Percentiles rank a stretch among this genome's conserved stretches.
Conservation (phyloP, 2,797 vertebrate species). For the Chrosomus eos region DNA sequence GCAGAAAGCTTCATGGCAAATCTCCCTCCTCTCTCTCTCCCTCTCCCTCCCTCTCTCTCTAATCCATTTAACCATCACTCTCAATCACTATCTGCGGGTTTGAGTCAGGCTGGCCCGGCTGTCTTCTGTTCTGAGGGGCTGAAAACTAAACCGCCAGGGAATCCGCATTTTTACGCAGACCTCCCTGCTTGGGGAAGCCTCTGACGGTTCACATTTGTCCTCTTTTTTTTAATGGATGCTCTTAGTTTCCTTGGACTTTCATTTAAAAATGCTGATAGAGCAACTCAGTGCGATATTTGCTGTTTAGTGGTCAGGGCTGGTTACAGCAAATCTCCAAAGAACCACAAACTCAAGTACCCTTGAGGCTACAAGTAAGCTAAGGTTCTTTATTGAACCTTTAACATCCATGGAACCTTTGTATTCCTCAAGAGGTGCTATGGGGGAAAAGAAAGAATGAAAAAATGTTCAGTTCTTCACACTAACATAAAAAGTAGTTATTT, state of each 20-base stretch:
- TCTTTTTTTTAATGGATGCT: background rate
- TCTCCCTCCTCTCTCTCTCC: constrained; percentile 71
- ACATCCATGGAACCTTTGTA: background rate
- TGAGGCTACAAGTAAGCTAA: no score
- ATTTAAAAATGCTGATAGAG: constrained; percentile 16
- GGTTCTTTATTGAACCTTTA: background rate
- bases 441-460: background rate
- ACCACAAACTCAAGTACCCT: background rate
- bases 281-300: background rate
- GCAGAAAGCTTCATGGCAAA: constrained; percentile 87
- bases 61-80: constrained; percentile 89
- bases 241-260: background rate
- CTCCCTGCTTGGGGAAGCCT: constrained; percentile 20
- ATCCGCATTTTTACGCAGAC: background rate
- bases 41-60: constrained; percentile 74
- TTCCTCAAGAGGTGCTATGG: background rate
- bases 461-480: background rate
- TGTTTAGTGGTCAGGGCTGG: background rate
- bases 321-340: background rate
- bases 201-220: background rate
- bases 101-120: constrained; percentile 87
- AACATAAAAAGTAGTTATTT: background rate
- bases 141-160: constrained; percentile 69
- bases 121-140: constrained; percentile 69
- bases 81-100: constrained; percentile 88